A percentile compares a stretch with the other conserved stretches of the same genome.
Evolutionary conservation across 1,140 invertebrate species (phyloP).

Genomic region (Caenorhabditis briggsae): DNA sequence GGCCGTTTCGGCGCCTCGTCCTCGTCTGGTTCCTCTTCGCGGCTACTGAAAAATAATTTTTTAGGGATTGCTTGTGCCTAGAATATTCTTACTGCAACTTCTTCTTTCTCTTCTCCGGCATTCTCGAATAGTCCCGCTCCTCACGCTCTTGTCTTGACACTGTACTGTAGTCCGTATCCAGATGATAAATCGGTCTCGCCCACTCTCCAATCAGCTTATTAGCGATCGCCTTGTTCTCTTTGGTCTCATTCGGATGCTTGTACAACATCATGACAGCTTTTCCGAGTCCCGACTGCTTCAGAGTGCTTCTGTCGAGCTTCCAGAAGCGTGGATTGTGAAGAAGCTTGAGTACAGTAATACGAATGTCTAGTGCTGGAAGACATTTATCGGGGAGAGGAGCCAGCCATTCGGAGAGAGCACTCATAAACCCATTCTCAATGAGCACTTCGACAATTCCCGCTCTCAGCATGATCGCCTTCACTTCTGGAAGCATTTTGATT

Average conservation of each 20-base stretch:
- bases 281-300: constrained; percentile 91
- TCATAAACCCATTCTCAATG: constrained; percentile 76
- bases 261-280: constrained; percentile 99
- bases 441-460: constrained; percentile 70
- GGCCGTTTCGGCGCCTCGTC: constrained; percentile 60
- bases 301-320: constrained; percentile 62
- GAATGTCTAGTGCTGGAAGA: constrained; percentile 90
- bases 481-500: constrained; percentile 71
- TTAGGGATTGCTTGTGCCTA: not conserved
- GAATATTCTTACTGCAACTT: constrained; percentile 40
- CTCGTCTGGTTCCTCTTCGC: constrained; percentile 59
- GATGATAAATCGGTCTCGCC: constrained; percentile 76
- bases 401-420: constrained; percentile 83
- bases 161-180: constrained; percentile 87
- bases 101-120: constrained; percentile 82
- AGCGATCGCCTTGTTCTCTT: constrained; percentile 90
- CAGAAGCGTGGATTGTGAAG: constrained; percentile 70
- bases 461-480: constrained; percentile 59
- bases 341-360: constrained; percentile 89
- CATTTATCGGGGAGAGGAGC: constrained; percentile 96
- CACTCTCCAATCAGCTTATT: constrained; percentile 88
- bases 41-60: constrained; percentile 58
- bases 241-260: constrained; percentile 97
- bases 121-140: constrained; percentile 90
- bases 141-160: constrained; percentile 84